Base-by-base conservation (phyloP, 1,140 invertebrate genomes). In the Monomorium pharaonis region DNA sequence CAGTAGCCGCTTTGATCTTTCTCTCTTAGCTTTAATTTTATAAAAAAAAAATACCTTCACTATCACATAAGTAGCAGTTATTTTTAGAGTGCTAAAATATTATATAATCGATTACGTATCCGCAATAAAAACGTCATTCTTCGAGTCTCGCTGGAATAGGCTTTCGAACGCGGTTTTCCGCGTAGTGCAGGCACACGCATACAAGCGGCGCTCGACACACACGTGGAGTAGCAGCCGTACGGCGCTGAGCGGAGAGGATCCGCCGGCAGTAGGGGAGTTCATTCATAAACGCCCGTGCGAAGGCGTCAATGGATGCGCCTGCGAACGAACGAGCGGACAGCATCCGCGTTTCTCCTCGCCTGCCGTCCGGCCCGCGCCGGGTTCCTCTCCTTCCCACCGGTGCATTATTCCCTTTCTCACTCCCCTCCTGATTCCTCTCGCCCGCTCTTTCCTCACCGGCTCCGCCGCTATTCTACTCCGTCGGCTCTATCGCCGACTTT, bases 281-380 rank as follows among this genome's bases (percentile, higher is more conserved):
- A 94, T 94, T 94, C 93, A 94, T 93, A 93, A 94, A 93, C 87
- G 91, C 86, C 86, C 67, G 77, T 87, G 78, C 67, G 85, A 92
- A 89, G 92, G 93, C 93, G 92, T 94, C 93, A 94, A 94, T 94
- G 93, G 93, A 94, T 93, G 90, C 91, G 92, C 89, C 91, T 92
- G 91, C 90, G 88, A 92, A 77, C 78, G 78, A 83, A 89, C 86
- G 90, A 92, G 91, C 88, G 88, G 89, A 93, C 89, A 91, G 85
- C 83, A 78, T 87, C 85, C 84, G 86, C 85, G 47, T 27, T 12
- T 72, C 60, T 65, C 83, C 84, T 60, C 49, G 70, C 65, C 37
- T 80, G 30, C 75, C 81, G 27, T 56, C 58, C 33, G 10, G 42
- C 49, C n/a, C n/a, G n/a, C 76, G 37, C 81, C 54, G n/a, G 47